A percentile compares a stretch with the other conserved stretches of the same genome.
These are phyloP conservation scores for Butorides virescens DNA, from an alignment of 2,113 vertebrate species.

Conservation along the genomic window DNA sequence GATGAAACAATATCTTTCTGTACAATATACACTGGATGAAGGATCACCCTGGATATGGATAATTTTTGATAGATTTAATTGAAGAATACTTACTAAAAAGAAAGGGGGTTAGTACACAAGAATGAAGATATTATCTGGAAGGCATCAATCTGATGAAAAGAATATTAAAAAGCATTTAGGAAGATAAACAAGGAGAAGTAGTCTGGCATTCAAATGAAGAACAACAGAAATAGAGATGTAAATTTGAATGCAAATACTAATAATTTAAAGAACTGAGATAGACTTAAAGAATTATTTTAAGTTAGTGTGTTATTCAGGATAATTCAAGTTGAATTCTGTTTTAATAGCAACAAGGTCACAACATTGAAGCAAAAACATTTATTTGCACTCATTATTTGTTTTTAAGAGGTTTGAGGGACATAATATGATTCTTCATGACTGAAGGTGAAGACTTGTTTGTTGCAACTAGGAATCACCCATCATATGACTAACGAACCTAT, in stretches of 20 bases:
- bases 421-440: not conserved
- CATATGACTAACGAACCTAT: not conserved
- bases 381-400: not conserved
- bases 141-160: not conserved
- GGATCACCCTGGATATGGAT: not conserved
- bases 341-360: not conserved
- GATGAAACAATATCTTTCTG: not conserved
- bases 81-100: not conserved
- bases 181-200: not conserved
- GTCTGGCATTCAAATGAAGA: not conserved
- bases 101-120: not conserved
- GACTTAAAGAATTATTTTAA: not conserved
- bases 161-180: not conserved
- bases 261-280: not conserved
- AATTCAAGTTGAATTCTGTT: not conserved
- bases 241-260: not conserved
- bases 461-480: not conserved
- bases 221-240: not conserved
- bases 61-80: not conserved
- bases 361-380: not conserved
- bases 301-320: not conserved
- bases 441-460: not conserved
- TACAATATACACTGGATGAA: not conserved
- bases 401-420: not conserved
- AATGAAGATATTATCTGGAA: not conserved